Conservation (phyloP, 2,797 vertebrate genomes). For the Micrastur ruficollis region DNA sequence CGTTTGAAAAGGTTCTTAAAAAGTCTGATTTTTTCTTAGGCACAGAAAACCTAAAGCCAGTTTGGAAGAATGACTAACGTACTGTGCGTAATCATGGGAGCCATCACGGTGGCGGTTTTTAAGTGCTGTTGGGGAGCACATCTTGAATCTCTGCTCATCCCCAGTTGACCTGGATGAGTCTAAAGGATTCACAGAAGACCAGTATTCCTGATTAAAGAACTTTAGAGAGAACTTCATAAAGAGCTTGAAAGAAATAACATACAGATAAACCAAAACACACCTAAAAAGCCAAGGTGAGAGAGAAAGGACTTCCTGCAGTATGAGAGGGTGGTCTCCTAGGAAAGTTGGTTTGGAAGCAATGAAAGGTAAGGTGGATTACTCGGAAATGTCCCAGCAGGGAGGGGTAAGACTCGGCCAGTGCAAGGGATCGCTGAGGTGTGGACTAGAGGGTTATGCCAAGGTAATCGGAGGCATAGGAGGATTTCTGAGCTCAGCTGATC, state of each 20-base stretch:
- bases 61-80: background rate
- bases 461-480: background rate
- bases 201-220: background rate
- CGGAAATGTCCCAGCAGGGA: background rate
- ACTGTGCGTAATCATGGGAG: background rate
- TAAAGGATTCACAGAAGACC: background rate
- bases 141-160: background rate
- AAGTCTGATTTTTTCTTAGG: background rate
- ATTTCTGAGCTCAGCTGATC: background rate
- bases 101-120: background rate
- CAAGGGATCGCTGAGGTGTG: background rate
- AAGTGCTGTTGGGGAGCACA: background rate
- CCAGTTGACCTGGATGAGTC: background rate
- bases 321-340: background rate
- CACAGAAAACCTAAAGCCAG: background rate
- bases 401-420: rapidly evolving
- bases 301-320: background rate
- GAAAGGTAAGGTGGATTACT: background rate
- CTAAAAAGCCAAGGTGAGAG: background rate
- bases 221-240: background rate
- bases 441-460: background rate
- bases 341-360: background rate
- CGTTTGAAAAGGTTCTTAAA: background rate
- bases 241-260: background rate
- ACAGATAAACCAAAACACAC: background rate